Evolutionary conservation across 92 coral and sea anemone species (phyloP).

Genomic region (Porites evermanni): DNA sequence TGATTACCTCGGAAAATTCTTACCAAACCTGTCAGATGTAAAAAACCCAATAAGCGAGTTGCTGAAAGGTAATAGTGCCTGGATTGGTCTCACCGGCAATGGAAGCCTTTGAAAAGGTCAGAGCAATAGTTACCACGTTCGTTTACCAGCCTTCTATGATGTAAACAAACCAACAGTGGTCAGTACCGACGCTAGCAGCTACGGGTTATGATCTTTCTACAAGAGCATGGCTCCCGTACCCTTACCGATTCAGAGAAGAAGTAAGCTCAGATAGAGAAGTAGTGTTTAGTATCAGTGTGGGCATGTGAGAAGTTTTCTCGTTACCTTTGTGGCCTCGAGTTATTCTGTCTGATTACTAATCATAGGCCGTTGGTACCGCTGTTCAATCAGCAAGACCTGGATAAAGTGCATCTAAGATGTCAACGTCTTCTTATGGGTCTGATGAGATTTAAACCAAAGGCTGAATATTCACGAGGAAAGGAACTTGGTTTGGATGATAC

Average conservation of each 20-base stretch:
- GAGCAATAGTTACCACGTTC: neutral
- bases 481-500: slow-evolving; percentile 67
- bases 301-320: slow-evolving; percentile 67
- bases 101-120: slow-evolving; percentile 27
- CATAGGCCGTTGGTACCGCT: slow-evolving; percentile 73
- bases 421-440: slow-evolving; percentile 74
- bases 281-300: slow-evolving; percentile 71
- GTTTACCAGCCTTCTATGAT: slow-evolving; percentile 22
- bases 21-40: neutral
- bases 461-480: slow-evolving; percentile 65
- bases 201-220: neutral
- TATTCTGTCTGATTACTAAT: slow-evolving; percentile 61
- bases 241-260: neutral
- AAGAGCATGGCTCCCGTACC: neutral
- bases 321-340: slow-evolving; percentile 60
- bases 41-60: neutral
- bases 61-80: neutral
- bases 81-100: slow-evolving; percentile 12
- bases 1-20: slow-evolving; percentile 13
- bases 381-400: slow-evolving; percentile 52
- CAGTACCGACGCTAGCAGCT: slow-evolving; percentile 2
- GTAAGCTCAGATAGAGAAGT: slow-evolving; percentile 58
- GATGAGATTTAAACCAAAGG: slow-evolving; percentile 60
- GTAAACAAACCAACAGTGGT: slow-evolving; percentile 12
- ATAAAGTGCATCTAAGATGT: slow-evolving; percentile 57